phyloP scores from a whole-genome alignment of 92 coral and sea anemone species.

The Pocillopora meandrina region DNA sequence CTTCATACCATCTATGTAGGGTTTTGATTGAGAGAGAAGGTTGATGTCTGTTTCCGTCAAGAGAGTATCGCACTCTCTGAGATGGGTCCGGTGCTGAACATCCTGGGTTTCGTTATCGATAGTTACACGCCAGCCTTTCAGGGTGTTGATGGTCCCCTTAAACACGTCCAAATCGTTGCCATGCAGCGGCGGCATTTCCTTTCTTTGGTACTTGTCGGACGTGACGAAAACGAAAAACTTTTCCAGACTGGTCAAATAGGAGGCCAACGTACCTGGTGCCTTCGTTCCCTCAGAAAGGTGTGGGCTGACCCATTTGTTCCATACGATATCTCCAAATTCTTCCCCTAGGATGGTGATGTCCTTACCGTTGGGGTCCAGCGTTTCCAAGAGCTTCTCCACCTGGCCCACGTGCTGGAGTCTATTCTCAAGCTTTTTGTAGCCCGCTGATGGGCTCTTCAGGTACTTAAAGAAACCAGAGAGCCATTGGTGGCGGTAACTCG shows the following conservation, averaged over 20 bases:
- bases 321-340: neutral
- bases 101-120: no score
- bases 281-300: neutral
- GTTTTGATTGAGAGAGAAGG: no score
- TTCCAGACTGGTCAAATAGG: neutral
- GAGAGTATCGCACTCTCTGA: no score
- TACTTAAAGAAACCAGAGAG: neutral
- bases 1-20: no score
- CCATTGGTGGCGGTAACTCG: neutral
- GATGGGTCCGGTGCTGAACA: no score
- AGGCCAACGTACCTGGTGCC: neutral
- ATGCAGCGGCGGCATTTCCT: neutral
- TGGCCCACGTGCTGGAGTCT: neutral
- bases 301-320: neutral
- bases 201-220: neutral
- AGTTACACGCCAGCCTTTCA: neutral
- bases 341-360: neutral
- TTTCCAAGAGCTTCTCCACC: neutral
- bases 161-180: neutral
- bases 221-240: neutral
- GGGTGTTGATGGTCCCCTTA: neutral
- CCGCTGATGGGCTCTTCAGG: neutral
- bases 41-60: no score
- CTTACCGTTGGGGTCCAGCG: neutral
- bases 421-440: neutral